Conservation (phyloP, 2,797 vertebrate genomes). For the Nannoperca australis region DNA sequence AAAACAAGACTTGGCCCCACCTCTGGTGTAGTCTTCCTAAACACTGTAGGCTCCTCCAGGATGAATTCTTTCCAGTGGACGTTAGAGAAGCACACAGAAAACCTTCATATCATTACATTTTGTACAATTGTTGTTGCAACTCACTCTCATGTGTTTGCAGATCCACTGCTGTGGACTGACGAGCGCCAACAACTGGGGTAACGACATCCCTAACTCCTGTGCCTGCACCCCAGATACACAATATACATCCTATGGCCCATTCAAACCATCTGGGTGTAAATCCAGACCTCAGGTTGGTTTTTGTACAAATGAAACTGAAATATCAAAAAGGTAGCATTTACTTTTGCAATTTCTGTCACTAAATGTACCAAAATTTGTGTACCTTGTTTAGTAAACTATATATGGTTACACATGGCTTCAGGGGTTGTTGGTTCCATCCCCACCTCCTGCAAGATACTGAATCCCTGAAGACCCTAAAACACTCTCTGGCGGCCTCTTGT, state of each 20-base stretch:
- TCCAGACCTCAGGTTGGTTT: constrained; percentile 41
- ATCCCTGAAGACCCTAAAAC: too few species aligned
- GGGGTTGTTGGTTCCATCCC: too few species aligned
- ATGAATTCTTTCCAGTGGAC: not conserved
- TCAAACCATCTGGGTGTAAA: constrained; percentile 10
- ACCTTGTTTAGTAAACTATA: too few species aligned
- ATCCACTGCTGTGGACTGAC: constrained; percentile 43
- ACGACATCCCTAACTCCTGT: not conserved
- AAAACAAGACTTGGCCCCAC: too few species aligned
- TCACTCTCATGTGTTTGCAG: constrained; percentile 20
- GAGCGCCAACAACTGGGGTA: constrained; percentile 39
- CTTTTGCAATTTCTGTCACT: not conserved
- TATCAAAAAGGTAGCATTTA: too few species aligned
- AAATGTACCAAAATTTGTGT: too few species aligned
- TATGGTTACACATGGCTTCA: too few species aligned
- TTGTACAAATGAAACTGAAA: not conserved
- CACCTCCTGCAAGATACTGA: too few species aligned
- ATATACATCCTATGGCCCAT: not conserved
- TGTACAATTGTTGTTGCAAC: not conserved
- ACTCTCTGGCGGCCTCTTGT: too few species aligned
- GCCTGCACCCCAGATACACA: rapidly evolving
- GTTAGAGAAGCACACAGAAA: not conserved
- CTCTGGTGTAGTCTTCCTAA: not conserved
- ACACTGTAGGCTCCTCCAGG: not conserved
- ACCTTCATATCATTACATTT: not conserved